Evolutionary conservation across 2,113 vertebrate genomes (phyloP).

Genomic region (Cebus imitator): DNA sequence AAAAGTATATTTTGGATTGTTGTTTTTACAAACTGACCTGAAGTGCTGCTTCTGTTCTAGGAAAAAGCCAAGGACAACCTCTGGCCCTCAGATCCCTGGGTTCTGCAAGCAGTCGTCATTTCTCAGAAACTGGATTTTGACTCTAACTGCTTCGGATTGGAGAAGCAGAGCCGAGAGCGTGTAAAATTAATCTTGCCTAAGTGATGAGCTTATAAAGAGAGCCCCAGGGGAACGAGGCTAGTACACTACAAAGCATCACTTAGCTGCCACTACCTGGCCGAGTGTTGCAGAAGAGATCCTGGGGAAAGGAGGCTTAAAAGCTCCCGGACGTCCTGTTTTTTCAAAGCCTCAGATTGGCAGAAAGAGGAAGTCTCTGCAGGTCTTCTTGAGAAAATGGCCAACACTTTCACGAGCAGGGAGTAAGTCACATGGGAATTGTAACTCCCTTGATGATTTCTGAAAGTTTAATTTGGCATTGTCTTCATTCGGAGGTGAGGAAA

Average conservation of each 20-base stretch:
- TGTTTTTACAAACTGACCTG: background rate
- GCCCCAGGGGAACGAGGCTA: background rate
- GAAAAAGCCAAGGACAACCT: background rate
- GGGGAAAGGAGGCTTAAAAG: too few relatives aligned
- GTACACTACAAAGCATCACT: background rate
- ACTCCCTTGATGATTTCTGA: background rate
- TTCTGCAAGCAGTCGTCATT: background rate
- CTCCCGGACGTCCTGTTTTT: background rate
- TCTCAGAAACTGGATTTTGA: slow-evolving; percentile 6
- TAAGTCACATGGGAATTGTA: background rate
- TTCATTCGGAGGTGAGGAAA: background rate
- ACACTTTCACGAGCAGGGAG: background rate
- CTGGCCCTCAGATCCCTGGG: background rate
- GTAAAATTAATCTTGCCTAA: background rate
- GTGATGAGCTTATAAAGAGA: background rate
- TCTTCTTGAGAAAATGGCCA: background rate
- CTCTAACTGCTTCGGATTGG: background rate
- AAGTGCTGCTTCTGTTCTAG: background rate
- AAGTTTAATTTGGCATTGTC: background rate
- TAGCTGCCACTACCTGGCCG: background rate
- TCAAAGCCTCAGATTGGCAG: background rate
- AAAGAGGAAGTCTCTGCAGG: background rate
- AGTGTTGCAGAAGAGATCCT: background rate
- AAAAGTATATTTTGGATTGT: background rate
- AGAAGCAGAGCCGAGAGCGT: background rate